Evolutionary conservation across 1,140 invertebrate genomes (phyloP).

Genomic region (Listronotus oregonensis): DNA sequence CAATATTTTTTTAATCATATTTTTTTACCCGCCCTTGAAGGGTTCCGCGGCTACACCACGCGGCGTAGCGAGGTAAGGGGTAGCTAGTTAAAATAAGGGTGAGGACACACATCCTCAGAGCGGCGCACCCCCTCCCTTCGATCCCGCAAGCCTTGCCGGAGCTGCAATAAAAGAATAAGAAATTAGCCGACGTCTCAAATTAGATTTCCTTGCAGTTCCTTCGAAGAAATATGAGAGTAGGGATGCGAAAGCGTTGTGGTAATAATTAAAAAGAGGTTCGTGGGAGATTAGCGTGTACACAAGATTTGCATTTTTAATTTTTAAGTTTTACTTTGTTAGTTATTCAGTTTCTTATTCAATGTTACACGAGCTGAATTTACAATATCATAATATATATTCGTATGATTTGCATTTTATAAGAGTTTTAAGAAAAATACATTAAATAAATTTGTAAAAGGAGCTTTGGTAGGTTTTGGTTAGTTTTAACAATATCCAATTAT

Average conservation of each 20-base stretch:
- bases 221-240: conserved; percentile 37
- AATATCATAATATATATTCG: no score
- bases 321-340: not conserved
- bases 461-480: no score
- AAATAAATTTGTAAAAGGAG: no score
- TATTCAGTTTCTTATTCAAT: not conserved
- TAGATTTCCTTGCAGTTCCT: conserved; percentile 39
- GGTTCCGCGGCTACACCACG: conserved; percentile 20
- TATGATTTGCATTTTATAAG: no score
- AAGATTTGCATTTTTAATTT: conserved; percentile 37
- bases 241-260: conserved; percentile 37
- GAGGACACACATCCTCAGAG: conserved; percentile 35
- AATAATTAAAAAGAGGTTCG: conserved; percentile 38
- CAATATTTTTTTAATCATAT: conserved; percentile 3
- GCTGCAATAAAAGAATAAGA: conserved; percentile 42
- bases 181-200: conserved; percentile 41
- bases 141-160: conserved; percentile 20
- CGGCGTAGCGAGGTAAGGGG: conserved; percentile 8
- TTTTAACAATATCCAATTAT: no score
- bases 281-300: conserved; percentile 37
- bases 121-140: conserved; percentile 11
- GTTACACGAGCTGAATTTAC: not conserved
- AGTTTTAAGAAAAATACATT: no score
- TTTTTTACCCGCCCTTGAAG: conserved; percentile 20
- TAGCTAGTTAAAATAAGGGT: conserved; percentile 36